Evolutionary conservation across 2,888 invertebrate species (phyloP).

Genomic region (Ichneumon xanthorius): DNA sequence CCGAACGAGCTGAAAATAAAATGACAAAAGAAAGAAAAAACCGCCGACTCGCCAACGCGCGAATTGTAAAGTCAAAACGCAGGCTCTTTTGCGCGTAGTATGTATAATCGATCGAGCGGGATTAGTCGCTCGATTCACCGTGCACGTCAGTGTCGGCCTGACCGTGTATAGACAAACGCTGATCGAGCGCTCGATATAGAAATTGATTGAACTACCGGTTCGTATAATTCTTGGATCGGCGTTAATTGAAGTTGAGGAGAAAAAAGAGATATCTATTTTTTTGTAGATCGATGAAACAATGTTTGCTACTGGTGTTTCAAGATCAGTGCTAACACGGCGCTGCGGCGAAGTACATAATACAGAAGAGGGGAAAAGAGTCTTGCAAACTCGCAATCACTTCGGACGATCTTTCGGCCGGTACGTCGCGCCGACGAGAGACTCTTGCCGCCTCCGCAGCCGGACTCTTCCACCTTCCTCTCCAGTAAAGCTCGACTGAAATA

Average conservation of each 20-base stretch:
- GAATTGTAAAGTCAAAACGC: slow-evolving; percentile 47
- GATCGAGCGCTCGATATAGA: not conserved
- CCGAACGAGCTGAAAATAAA: not conserved
- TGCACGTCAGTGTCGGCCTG: not conserved
- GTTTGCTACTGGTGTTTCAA: slow-evolving; percentile 20
- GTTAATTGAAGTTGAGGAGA: not conserved
- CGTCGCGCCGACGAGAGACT: slow-evolving; percentile 29
- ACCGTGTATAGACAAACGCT: slow-evolving; percentile 7
- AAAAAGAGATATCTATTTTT: not conserved
- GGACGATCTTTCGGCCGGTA: slow-evolving; percentile 64
- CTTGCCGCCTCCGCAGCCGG: slow-evolving; percentile 32
- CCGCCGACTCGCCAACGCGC: slow-evolving; percentile 10
- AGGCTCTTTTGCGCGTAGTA: slow-evolving; percentile 6
- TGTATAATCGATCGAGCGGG: slow-evolving; percentile 42
- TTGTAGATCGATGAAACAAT: not conserved
- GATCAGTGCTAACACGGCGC: slow-evolving; percentile 16
- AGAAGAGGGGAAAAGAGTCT: slow-evolving; percentile 57
- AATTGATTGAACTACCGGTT: not conserved
- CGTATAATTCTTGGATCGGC: not conserved
- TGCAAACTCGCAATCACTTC: slow-evolving; percentile 57
- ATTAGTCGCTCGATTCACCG: slow-evolving; percentile 24
- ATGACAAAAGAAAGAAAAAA: not conserved
- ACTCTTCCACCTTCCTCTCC: slow-evolving; percentile 43
- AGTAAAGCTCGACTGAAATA: not conserved
- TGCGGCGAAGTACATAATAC: slow-evolving; percentile 31